A percentile compares a stretch with the other conserved stretches of the same genome.
These are phyloP conservation scores for Limosa lapponica DNA, from an alignment of 2,797 vertebrate genomes.

Conservation along the genomic window DNA sequence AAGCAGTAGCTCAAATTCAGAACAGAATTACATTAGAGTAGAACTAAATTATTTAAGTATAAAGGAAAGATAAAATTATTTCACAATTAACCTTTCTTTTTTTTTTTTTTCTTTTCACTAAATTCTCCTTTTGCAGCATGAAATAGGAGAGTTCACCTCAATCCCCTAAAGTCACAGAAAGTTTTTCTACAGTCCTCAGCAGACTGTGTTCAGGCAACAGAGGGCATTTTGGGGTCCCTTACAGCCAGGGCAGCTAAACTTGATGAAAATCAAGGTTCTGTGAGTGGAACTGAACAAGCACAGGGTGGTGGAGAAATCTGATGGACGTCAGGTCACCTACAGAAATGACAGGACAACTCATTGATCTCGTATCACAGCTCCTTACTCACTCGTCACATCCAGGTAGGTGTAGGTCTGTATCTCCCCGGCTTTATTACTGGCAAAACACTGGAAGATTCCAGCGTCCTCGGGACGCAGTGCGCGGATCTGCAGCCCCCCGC, in stretches of 20 bases:
- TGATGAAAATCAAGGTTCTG: background rate
- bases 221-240: background rate
- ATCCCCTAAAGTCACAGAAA: background rate
- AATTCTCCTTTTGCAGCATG: background rate
- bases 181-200: background rate
- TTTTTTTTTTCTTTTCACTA: background rate
- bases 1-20: constrained; percentile 38
- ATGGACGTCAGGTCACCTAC: fast-evolving
- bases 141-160: background rate
- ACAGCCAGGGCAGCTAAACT: background rate
- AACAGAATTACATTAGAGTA: constrained; percentile 2
- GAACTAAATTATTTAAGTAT: constrained; percentile 21
- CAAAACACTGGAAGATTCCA: constrained; percentile 94
- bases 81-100: background rate
- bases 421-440: constrained; percentile 88
- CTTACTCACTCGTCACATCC: constrained; percentile 90
- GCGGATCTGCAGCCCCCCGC: constrained; percentile 84
- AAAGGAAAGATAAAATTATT: background rate
- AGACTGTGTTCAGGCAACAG: background rate
- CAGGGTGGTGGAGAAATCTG: background rate
- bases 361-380: fast-evolving
- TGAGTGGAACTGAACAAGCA: fast-evolving
- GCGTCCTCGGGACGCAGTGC: constrained; percentile 85
- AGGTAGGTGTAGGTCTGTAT: constrained; percentile 87
- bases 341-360: background rate